phyloP scores from a whole-genome alignment of 2,888 invertebrate genomes.

The Clepsis dumicolana region DNA sequence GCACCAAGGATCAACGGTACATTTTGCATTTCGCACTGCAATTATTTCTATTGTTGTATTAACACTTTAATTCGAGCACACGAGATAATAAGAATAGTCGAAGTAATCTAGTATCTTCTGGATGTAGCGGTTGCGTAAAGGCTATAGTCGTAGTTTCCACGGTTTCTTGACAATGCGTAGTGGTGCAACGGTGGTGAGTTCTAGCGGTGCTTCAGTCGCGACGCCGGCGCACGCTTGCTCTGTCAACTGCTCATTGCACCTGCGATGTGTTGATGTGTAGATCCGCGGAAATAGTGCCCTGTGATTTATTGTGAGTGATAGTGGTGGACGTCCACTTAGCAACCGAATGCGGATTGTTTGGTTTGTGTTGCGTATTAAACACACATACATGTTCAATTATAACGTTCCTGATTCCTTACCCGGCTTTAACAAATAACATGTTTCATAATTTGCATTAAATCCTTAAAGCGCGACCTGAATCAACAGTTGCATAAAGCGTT shows the following conservation, averaged over 20 bases:
- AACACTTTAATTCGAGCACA: conserved; percentile 49
- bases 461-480: conserved; percentile 29
- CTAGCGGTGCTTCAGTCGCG: conserved; percentile 65
- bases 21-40: conserved; percentile 38
- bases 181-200: conserved; percentile 78
- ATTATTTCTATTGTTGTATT: conserved; percentile 45
- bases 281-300: conserved; percentile 42
- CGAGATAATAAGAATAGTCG: conserved; percentile 64
- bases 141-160: conserved; percentile 74
- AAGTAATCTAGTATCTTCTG: conserved; percentile 76
- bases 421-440: conserved; percentile 7
- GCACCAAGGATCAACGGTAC: conserved; percentile 34
- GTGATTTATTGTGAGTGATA: conserved; percentile 34
- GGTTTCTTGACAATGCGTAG: conserved; percentile 79
- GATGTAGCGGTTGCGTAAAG: conserved; percentile 81
- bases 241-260: conserved; percentile 67
- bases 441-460: conserved; percentile 38
- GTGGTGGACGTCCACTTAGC: conserved; percentile 6
- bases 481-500: conserved; percentile 14
- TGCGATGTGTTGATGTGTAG: conserved; percentile 54
- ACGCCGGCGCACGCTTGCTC: conserved; percentile 75
- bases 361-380: background rate
- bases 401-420: conserved; percentile 35
- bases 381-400: conserved; percentile 12
- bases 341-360: conserved; percentile 36